Base-by-base conservation (phyloP, 2,113 vertebrate species). In the Planiliza haematocheilus region DNA sequence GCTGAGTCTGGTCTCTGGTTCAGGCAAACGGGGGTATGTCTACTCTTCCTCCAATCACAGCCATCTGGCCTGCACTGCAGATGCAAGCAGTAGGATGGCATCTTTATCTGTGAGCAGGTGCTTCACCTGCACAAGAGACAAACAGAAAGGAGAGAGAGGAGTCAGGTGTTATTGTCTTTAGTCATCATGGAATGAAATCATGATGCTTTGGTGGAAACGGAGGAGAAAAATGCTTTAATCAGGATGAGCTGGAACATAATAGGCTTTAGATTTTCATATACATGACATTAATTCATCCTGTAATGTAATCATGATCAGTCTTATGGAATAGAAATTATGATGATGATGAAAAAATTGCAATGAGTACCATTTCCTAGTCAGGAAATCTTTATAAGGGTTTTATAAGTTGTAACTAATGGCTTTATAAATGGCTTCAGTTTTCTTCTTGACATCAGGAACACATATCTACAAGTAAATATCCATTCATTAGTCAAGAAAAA, bases 91-190 rank as follows among this genome's bases (percentile, higher is more conserved):
- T 45, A 46, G 14, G 17, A 34, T 17, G 38, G 14, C 66, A 56
- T 52, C 8, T 13, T 74, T 76, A 24, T 38, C 10, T 45, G 38
- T 45, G 46, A 52, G 38, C 45, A 56, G 59, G 34, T 72, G 24
- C 17, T 81, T 37, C 66, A 83, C 74, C 87, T 89, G 81, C 17
- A 73, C 16, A 34, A 41, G 57, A 73, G 4, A 49, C n/a, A 66
- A 57, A 48, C 7, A 41, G 43, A 77, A 20, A 38, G 9, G 39
- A 67, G 46, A 74, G 18, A 60, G 21, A 24, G 48, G 66, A 72
- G 16, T 53, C 16, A n/a, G 12, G 8, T 51, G 48, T 46, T 24
- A n/a, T 34, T 17, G 18, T 2, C 37, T 62, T 55, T 14, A 45
- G 11, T 67, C 1, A 0, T 70, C 21, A 43, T 16, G 20, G 17